Percentiles rank a stretch among this genome's conserved stretches.
These are phyloP conservation scores for Pyrgus malvae DNA, from an alignment of 2,888 invertebrate genomes.

Conservation along the genomic window DNA sequence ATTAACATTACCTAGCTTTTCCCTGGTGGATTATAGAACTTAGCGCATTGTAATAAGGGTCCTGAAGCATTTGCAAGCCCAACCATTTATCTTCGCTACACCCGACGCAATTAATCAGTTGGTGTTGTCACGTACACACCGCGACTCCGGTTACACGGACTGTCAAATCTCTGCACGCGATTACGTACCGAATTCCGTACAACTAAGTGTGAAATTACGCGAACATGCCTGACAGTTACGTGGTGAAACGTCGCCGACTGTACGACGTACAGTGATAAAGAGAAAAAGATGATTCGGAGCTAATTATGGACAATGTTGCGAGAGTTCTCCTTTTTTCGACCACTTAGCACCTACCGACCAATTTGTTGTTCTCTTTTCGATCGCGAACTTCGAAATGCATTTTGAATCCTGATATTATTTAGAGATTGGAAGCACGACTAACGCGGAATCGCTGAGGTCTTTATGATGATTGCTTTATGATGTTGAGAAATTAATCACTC, in stretches of 20 bases:
- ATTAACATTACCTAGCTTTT: slow-evolving; percentile 53
- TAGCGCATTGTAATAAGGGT: slow-evolving; percentile 28
- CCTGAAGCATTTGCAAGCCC: slow-evolving; percentile 34
- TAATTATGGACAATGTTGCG: slow-evolving; percentile 70
- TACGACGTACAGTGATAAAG: slow-evolving; percentile 70
- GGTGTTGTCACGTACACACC: slow-evolving; percentile 66
- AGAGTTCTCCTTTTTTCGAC: slow-evolving; percentile 56
- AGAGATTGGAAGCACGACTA: slow-evolving; percentile 30
- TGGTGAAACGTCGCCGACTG: slow-evolving; percentile 36
- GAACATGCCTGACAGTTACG: slow-evolving; percentile 33
- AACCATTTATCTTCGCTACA: slow-evolving; percentile 71
- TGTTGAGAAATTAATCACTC: slow-evolving; percentile 26
- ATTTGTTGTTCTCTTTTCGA: slow-evolving; percentile 61
- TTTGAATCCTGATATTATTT: slow-evolving; percentile 35
- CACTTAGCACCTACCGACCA: slow-evolving; percentile 71
- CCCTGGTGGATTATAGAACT: slow-evolving; percentile 23
- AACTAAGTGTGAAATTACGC: slow-evolving; percentile 34
- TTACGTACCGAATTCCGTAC: slow-evolving; percentile 35
- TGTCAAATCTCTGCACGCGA: slow-evolving; percentile 36
- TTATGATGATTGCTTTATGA: slow-evolving; percentile 26
- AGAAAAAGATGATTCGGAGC: slow-evolving; percentile 75
- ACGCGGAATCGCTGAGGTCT: slow-evolving; percentile 17
- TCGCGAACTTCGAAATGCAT: slow-evolving; percentile 34
- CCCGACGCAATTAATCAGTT: slow-evolving; percentile 76
- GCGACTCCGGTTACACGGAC: slow-evolving; percentile 40